A percentile compares a stretch with the other conserved stretches of the same genome.
Evolutionary conservation across 2,797 vertebrate species (phyloP).

Genomic region (Notamacropus eugenii): DNA sequence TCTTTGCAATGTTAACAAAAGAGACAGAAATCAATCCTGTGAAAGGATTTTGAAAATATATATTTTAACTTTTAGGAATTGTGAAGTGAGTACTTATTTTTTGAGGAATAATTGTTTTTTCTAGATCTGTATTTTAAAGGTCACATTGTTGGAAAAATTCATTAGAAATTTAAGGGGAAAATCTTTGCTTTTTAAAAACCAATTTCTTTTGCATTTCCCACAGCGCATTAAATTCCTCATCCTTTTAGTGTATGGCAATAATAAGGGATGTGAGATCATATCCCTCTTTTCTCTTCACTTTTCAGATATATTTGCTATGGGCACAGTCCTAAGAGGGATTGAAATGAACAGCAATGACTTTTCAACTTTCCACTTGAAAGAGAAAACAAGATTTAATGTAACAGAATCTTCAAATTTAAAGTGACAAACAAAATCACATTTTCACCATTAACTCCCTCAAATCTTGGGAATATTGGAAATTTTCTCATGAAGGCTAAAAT

Average conservation of each 20-base stretch:
- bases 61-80: not conserved
- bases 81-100: conserved; percentile 28
- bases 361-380: not conserved
- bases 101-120: conserved; percentile 42
- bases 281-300: conserved; percentile 19
- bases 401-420: not conserved
- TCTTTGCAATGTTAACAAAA: not conserved
- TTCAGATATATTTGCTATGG: conserved; percentile 33
- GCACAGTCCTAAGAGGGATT: not conserved
- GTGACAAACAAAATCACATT: not conserved
- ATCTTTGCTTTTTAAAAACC: not conserved
- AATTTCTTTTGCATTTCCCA: not conserved
- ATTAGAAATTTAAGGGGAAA: conserved; percentile 22
- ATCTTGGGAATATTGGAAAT: conserved; percentile 16
- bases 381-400: not conserved
- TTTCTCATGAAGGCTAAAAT: not conserved
- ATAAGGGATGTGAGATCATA: not conserved
- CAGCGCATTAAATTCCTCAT: not conserved
- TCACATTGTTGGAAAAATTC: not conserved
- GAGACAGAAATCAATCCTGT: not conserved
- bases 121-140: conserved; percentile 1
- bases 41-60: not conserved
- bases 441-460: not conserved
- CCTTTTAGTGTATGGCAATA: not conserved
- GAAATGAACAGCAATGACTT: not conserved